Base-by-base conservation (phyloP, 2,888 invertebrate genomes). In the Orchestes rusci region DNA sequence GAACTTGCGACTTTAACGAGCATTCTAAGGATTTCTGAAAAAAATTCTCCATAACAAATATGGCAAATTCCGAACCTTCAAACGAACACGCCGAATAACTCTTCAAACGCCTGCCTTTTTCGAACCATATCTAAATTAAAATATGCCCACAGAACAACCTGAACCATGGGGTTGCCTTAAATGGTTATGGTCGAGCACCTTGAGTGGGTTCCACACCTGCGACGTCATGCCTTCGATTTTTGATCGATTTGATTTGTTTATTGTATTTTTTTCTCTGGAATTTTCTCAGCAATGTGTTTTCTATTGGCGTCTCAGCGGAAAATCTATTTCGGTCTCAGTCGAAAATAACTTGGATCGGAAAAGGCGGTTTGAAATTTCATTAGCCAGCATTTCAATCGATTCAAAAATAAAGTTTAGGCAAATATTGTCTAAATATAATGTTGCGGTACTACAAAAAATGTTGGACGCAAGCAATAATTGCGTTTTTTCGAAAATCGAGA, bases 241-340 rank as follows among this genome's bases (percentile, higher is more conserved):
- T 39, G 30, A 42, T 36, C 36, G 35, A 29, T 20, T 27, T 31
- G 38, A 29, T 31, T 31, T 23, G 31, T 34, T n/a, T n/a, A n/a
- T n/a, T n/a, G n/a, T n/a, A n/a, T n/a, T n/a, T n/a, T n/a, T n/a
- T n/a, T n/a, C n/a, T n/a, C n/a, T n/a, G n/a, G n/a, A n/a, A n/a
- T n/a, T n/a, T n/a, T n/a, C n/a, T n/a, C n/a, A n/a, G n/a, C n/a
- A n/a, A n/a, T n/a, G n/a, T n/a, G n/a, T n/a, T n/a, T n/a, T n/a
- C n/a, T n/a, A n/a, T n/a, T 47, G 39, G 47, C 47, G 47, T 47
- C 47, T 47, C n/a, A n/a, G 39, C 35, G 39, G 35, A 29, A n/a
- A 36, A 28, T 39, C 47, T 47, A 47, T 47, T 47, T 47, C 36
- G 16, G 35, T 30, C 19, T 30, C 20, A 23, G 39, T 39, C 47